A percentile compares a stretch with the other conserved stretches of the same genome.
These are phyloP conservation scores for Thalassophryne amazonica DNA, from an alignment of 2,797 vertebrate species.

Conservation along the genomic window DNA sequence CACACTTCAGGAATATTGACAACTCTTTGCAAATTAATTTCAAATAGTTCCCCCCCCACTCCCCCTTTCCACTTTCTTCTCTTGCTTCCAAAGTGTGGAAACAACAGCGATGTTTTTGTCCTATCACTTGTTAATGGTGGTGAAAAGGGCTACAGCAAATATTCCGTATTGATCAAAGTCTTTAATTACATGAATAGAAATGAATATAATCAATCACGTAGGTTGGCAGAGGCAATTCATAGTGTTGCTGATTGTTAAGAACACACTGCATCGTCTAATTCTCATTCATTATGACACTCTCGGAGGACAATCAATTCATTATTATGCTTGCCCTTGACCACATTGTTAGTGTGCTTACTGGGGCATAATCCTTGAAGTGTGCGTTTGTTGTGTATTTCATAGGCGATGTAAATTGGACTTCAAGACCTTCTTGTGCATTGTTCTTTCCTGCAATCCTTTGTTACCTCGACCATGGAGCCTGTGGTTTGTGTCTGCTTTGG, in stretches of 20 bases:
- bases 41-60: conserved; percentile 27
- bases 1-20: conserved; percentile 81
- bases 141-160: conserved; percentile 7
- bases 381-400: conserved; percentile 37
- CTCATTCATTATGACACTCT: conserved; percentile 73
- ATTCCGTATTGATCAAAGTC: conserved; percentile 53
- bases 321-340: conserved; percentile 65
- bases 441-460: neutral
- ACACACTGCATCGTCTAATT: conserved; percentile 57
- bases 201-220: conserved; percentile 65
- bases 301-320: conserved; percentile 71
- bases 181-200: conserved; percentile 55
- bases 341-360: conserved; percentile 59
- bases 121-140: neutral
- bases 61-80: neutral
- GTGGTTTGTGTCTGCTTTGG: no score
- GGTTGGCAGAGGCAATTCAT: conserved; percentile 46
- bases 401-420: neutral
- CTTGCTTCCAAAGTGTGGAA: conserved; percentile 3
- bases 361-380: conserved; percentile 41
- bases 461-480: neutral
- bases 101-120: conserved; percentile 1
- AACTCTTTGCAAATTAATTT: conserved; percentile 78
- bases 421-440: neutral
- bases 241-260: conserved; percentile 69